phyloP scores from a whole-genome alignment of 1,140 invertebrate genomes.

The Amyelois transitella region DNA sequence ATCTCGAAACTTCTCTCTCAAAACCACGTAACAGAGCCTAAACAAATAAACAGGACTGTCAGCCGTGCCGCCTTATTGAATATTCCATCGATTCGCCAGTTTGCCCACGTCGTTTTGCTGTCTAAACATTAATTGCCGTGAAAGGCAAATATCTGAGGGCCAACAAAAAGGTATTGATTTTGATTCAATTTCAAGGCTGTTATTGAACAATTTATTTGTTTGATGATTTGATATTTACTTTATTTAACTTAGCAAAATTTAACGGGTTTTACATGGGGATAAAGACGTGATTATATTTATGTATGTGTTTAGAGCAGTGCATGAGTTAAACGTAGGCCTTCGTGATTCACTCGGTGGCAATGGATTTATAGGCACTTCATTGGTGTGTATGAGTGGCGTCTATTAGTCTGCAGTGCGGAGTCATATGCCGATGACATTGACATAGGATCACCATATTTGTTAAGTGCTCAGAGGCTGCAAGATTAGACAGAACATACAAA shows the following conservation, averaged over 20 bases:
- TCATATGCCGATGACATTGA: background rate
- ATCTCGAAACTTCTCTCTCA: background rate
- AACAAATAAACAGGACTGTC: background rate
- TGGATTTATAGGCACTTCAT: background rate
- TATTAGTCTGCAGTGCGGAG: background rate
- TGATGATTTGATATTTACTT: too few species aligned
- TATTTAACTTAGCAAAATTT: too few species aligned
- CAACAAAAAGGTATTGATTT: background rate
- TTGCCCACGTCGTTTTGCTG: background rate
- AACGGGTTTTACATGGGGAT: too few species aligned
- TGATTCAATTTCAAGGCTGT: too few species aligned
- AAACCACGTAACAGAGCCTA: background rate
- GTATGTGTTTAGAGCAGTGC: too few species aligned
- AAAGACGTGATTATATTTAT: too few species aligned
- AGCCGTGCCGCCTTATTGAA: slow-evolving; percentile 1
- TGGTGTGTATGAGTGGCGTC: background rate
- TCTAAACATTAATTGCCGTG: slow-evolving; percentile 13
- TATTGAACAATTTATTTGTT: too few species aligned
- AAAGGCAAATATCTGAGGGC: background rate
- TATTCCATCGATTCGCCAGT: background rate
- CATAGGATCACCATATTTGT: background rate
- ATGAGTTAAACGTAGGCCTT: too few species aligned
- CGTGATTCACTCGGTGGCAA: background rate
- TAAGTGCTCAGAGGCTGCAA: too few species aligned
- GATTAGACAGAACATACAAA: too few species aligned